These are phyloP conservation scores for Umimayanthus chanpuru DNA, from an alignment of 92 coral and sea anemone genomes.

Conservation along the genomic window DNA sequence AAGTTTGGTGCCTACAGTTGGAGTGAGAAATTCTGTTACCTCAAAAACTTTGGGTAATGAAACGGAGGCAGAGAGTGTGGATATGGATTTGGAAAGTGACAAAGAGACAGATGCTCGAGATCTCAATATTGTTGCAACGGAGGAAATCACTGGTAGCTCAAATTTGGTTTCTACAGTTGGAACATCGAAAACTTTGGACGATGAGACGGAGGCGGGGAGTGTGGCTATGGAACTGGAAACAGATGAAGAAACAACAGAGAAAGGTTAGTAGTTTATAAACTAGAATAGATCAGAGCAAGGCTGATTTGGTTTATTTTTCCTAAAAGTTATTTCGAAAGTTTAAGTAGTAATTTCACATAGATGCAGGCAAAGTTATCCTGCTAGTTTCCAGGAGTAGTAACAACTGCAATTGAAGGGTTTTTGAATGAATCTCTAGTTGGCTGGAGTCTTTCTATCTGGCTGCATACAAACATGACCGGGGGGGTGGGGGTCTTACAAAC, in stretches of 20 bases:
- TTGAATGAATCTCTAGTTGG: not conserved
- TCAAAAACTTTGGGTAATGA: not conserved
- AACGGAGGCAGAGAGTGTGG: slow-evolving; percentile 25
- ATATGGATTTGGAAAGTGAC: slow-evolving; percentile 27
- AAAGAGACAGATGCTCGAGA: not conserved
- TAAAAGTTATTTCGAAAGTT: too few relatives aligned
- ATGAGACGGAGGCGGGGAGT: slow-evolving; percentile 19
- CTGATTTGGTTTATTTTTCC: too few relatives aligned
- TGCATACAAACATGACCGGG: not conserved
- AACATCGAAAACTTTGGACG: slow-evolving; percentile 3
- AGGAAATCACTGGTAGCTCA: not conserved
- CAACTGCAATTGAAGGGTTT: not conserved
- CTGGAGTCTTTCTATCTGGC: not conserved
- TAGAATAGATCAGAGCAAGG: not conserved
- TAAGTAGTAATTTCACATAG: not conserved
- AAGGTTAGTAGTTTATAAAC: not conserved
- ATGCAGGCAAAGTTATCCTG: not conserved
- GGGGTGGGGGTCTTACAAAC: too few relatives aligned
- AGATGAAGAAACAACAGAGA: slow-evolving; percentile 15
- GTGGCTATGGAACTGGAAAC: slow-evolving; percentile 36
- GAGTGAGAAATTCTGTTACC: not conserved
- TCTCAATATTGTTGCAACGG: not conserved
- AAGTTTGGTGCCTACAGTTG: not conserved
- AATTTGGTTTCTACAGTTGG: not conserved
- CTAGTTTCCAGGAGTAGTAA: not conserved